Conservation (phyloP, 2,113 vertebrate species). For the Corythornis madagascariensis region DNA sequence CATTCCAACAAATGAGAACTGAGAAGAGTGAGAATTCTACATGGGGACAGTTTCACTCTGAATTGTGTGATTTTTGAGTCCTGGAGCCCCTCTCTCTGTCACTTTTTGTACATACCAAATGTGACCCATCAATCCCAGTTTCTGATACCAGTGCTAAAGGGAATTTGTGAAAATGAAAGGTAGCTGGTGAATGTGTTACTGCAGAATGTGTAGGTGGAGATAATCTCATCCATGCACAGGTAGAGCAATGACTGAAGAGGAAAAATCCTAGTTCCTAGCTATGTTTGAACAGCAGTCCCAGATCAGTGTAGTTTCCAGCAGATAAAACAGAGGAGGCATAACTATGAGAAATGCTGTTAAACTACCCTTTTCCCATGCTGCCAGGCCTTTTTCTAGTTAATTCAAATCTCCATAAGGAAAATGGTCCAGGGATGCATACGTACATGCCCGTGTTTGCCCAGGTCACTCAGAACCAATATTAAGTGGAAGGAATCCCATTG, state of each 20-base stretch:
- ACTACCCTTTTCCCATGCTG: neutral
- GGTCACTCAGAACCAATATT: accelerated
- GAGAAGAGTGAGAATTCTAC: neutral
- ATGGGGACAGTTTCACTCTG: neutral
- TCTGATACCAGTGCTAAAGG: neutral
- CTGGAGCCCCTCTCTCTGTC: neutral
- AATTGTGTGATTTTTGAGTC: neutral
- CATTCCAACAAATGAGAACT: neutral
- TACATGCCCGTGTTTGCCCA: neutral
- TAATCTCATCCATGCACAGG: neutral
- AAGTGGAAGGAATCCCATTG: neutral
- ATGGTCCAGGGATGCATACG: neutral
- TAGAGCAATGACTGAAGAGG: neutral
- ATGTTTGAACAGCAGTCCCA: neutral
- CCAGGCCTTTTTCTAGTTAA: neutral
- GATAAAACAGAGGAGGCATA: neutral
- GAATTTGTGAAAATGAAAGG: neutral
- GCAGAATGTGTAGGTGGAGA: neutral
- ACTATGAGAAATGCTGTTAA: neutral
- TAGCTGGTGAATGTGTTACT: neutral
- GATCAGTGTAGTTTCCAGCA: neutral
- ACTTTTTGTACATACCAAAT: neutral
- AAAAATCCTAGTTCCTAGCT: neutral
- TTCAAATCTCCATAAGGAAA: neutral
- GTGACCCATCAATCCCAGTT: neutral